A percentile compares a stretch with the other conserved stretches of the same genome.
Conservation (phyloP, 1,140 invertebrate genomes). For the Anoplolepis gracilipes region DNA sequence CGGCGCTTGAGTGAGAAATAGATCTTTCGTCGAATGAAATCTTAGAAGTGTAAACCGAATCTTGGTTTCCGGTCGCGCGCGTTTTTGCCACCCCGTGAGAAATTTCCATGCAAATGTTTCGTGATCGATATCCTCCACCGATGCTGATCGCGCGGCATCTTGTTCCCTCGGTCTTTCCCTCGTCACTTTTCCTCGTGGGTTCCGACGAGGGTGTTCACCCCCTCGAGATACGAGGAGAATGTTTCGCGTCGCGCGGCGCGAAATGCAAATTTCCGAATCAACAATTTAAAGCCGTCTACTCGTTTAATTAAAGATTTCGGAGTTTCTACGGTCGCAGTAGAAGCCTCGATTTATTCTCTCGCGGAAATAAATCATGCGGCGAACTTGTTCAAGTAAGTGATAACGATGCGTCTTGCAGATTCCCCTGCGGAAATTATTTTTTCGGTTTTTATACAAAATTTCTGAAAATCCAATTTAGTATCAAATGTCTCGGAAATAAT, state of each 20-base stretch:
- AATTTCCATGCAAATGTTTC: constrained; percentile 62
- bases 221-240: constrained; percentile 24
- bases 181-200: constrained; percentile 44
- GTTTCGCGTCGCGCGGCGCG: background rate
- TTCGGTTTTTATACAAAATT: background rate
- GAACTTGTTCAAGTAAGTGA: constrained; percentile 4
- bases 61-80: background rate
- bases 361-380: constrained; percentile 24
- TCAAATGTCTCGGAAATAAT: no score
- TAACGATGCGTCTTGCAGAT: background rate
- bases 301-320: constrained; percentile 56
- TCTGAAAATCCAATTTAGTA: no score
- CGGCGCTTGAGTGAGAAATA: background rate
- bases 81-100: background rate
- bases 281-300: constrained; percentile 48
- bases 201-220: constrained; percentile 31
- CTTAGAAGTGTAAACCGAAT: background rate
- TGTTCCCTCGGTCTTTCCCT: constrained; percentile 1
- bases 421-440: background rate
- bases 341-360: constrained; percentile 47
- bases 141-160: constrained; percentile 30
- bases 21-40: constrained; percentile 8
- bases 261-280: constrained; percentile 58
- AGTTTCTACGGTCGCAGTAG: constrained; percentile 17
- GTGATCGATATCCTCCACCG: constrained; percentile 51